Conservation (phyloP, 2,888 invertebrate genomes). For the Stenotaenia linearis region DNA sequence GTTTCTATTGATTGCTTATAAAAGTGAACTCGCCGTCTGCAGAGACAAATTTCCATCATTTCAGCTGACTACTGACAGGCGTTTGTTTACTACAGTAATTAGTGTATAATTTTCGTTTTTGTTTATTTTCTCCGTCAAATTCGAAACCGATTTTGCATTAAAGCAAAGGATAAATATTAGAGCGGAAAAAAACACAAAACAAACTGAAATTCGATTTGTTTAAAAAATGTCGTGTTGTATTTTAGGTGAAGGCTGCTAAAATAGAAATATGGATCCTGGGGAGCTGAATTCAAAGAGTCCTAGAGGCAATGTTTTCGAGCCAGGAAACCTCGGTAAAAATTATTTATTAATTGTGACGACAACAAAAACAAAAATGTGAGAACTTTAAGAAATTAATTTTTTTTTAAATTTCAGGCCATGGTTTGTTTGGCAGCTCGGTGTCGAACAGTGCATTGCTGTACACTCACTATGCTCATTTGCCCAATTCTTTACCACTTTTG, state of each 20-base stretch:
- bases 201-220: neutral
- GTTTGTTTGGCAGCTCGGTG: constrained; percentile 16
- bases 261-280: constrained; percentile 27
- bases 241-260: neutral
- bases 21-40: constrained; percentile 11
- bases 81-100: constrained; percentile 1
- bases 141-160: too few species aligned
- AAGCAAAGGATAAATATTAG: neutral
- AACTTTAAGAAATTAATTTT: neutral
- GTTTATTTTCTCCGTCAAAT: neutral
- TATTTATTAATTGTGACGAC: neutral
- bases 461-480: constrained; percentile 20
- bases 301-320: constrained; percentile 17
- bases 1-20: constrained; percentile 11
- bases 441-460: constrained; percentile 14
- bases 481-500: constrained; percentile 24
- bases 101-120: neutral
- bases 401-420: constrained; percentile 1
- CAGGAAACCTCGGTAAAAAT: constrained; percentile 28
- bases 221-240: neutral
- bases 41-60: neutral
- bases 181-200: neutral
- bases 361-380: neutral
- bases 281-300: constrained; percentile 22
- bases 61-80: neutral